These are phyloP conservation scores for Shargacucullia verbasci DNA, from an alignment of 2,888 invertebrate genomes.

Conservation along the genomic window DNA sequence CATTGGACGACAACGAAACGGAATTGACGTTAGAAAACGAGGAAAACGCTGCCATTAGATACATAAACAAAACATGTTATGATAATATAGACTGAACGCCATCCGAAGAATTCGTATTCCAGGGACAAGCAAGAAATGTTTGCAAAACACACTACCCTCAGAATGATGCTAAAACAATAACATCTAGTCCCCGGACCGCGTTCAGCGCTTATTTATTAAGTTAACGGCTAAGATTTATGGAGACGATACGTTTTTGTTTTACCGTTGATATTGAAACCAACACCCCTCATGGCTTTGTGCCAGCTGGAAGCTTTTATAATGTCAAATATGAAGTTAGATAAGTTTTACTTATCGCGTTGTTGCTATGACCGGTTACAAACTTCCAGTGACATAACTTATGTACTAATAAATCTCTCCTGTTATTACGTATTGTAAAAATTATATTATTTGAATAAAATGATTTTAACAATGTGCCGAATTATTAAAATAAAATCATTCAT, in stretches of 20 bases:
- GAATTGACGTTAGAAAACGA: slow-evolving; percentile 74
- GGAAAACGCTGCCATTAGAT: slow-evolving; percentile 83
- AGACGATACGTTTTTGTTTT: slow-evolving; percentile 87
- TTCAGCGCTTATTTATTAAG: slow-evolving; percentile 77
- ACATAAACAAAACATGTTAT: slow-evolving; percentile 87
- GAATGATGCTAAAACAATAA: slow-evolving; percentile 80
- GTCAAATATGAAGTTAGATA: slow-evolving; percentile 69
- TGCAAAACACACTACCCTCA: slow-evolving; percentile 84
- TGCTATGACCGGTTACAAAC: slow-evolving; percentile 70
- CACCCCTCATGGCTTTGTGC: slow-evolving; percentile 88
- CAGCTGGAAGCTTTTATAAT: slow-evolving; percentile 84
- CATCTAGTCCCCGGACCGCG: slow-evolving; percentile 78
- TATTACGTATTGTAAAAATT: slow-evolving; percentile 36
- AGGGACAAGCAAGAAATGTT: slow-evolving; percentile 80
- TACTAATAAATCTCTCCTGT: slow-evolving; percentile 81
- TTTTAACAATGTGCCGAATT: slow-evolving; percentile 32
- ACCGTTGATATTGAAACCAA: slow-evolving; percentile 86
- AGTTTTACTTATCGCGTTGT: slow-evolving; percentile 51
- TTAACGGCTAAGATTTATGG: slow-evolving; percentile 79
- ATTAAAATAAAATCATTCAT: slow-evolving; percentile 44
- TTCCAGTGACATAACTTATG: slow-evolving; percentile 84
- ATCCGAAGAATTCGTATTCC: slow-evolving; percentile 84
- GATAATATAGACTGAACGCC: slow-evolving; percentile 83
- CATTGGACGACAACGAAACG: slow-evolving; percentile 64
- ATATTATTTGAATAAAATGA: slow-evolving; percentile 32